Base-by-base conservation (phyloP, 2,113 vertebrate species). In the Scatophagus argus region DNA sequence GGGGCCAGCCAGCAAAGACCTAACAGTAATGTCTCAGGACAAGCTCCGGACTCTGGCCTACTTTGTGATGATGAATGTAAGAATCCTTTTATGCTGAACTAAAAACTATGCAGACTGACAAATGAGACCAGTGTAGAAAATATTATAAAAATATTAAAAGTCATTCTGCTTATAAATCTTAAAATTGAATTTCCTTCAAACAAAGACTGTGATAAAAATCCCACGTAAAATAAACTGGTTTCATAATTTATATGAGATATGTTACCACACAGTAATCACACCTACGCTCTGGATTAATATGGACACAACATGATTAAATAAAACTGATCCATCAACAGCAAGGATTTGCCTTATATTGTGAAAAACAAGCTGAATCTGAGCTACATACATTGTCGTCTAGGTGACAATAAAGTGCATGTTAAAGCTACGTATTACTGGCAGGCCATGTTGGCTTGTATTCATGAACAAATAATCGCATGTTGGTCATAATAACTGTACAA, bases 1-100 rank as follows among this genome's bases (percentile, higher is more conserved):
- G 88, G 60, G 83, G 63, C 58, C 68, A 43, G 86, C 79, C 84
- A 77, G 86, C 79, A 64, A 62, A 78, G 61, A 25, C 73, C 59
- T 39, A n/a, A 72, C 81, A 41, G 71, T 79, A 32, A 86, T 54
- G 69, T 72, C 63, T 81, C 46, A 82, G 46, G 71, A 81, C 73
- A 78, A 67, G 84, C 68, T 34, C 29, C 61, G 56, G 43, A 77
- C 68, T 79, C n/a, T 68, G 82, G 64, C 7, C 77, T 74, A 55
- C 31, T 76, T 75, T 68, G 23, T 64, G 52, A 70, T 46, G 59
- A 85, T 31, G 27, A 64, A 88, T 61, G 39, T 46, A 23, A 62
- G 68, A 78, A 38, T 38, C 19, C 3, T 34, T 76, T 52, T 7
- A 16, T 31, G 25, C 39, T 25, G 14, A 43, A 34, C n/a, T 34